Conservation (phyloP, 2,797 vertebrate genomes). For the Dendrocincla tyrannina region DNA sequence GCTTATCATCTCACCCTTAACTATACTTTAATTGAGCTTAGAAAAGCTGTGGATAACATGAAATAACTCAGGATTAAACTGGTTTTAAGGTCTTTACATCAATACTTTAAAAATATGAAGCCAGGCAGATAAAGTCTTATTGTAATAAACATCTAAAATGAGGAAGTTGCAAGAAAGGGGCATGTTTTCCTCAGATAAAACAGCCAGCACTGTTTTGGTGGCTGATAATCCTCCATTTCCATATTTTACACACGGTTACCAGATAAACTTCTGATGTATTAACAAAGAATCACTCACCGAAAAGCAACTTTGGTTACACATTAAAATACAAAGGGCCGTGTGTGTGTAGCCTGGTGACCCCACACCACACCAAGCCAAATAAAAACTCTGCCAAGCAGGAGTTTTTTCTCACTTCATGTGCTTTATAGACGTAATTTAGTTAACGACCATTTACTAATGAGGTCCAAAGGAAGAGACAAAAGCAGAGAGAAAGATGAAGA, state of each 20-base stretch:
- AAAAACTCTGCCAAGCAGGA: background rate
- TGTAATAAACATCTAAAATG: slow-evolving; percentile 42
- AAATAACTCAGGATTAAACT: background rate
- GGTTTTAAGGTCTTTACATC: background rate
- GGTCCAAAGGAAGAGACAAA: background rate
- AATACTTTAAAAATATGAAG: background rate
- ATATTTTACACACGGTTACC: background rate
- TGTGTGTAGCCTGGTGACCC: background rate
- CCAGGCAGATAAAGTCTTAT: background rate
- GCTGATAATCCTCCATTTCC: background rate
- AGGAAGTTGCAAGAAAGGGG: slow-evolving; percentile 40
- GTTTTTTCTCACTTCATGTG: background rate
- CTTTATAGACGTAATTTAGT: background rate
- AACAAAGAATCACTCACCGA: background rate
- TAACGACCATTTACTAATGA: background rate
- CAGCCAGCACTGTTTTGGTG: background rate
- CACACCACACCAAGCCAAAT: background rate
- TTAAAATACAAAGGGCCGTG: background rate
- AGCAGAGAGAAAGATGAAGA: background rate
- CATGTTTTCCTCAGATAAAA: slow-evolving; percentile 40
- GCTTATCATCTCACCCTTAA: background rate
- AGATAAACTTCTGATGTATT: background rate
- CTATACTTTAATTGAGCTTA: background rate
- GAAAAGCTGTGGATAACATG: background rate
- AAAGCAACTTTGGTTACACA: background rate